Percentiles rank a stretch among this genome's conserved stretches.
These are phyloP conservation scores for Nineta flava DNA, from an alignment of 2,888 invertebrate species.

Conservation along the genomic window DNA sequence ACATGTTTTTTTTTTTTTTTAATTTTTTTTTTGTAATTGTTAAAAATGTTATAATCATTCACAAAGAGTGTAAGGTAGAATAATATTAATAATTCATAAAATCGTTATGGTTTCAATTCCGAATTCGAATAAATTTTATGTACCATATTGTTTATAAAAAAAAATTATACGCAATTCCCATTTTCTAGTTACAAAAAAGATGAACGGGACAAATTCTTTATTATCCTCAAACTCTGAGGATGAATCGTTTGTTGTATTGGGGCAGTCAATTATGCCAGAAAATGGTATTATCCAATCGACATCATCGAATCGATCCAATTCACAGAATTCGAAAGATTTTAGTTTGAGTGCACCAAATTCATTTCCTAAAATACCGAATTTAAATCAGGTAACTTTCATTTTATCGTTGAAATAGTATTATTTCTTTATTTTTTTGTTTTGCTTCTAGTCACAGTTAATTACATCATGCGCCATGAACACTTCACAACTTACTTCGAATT, in stretches of 20 bases:
- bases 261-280: slow-evolving; percentile 13
- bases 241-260: slow-evolving; percentile 22
- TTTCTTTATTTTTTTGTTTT: neutral
- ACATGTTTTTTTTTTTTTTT: too few species aligned
- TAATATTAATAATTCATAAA: too few species aligned
- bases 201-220: neutral
- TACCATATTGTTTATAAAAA: too few species aligned
- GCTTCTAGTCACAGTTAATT: neutral
- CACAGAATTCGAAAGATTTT: too few species aligned
- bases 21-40: too few species aligned
- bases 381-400: neutral
- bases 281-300: neutral
- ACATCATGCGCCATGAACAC: neutral
- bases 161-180: too few species aligned
- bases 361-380: slow-evolving; percentile 9
- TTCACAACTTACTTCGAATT: slow-evolving; percentile 4
- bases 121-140: too few species aligned
- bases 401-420: neutral
- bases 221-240: slow-evolving; percentile 12
- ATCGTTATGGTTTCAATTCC: too few species aligned
- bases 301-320: neutral
- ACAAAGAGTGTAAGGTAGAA: too few species aligned
- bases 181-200: neutral
- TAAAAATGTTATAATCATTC: too few species aligned
- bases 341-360: slow-evolving; percentile 1